Conservation (phyloP, 2,113 vertebrate genomes). For the Piprites chloris region DNA sequence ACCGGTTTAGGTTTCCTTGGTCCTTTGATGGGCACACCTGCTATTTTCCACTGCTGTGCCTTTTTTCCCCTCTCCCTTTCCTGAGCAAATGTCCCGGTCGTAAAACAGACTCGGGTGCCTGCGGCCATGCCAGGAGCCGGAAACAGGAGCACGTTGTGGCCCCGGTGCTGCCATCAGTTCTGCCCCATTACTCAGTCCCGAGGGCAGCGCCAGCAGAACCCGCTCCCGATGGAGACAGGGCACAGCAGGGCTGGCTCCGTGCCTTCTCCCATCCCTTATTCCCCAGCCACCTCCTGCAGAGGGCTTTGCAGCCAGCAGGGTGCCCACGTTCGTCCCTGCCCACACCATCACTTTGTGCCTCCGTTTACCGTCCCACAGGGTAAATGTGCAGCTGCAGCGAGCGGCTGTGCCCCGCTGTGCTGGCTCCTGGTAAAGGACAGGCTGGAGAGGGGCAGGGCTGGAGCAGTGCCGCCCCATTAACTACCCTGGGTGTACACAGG, state of each 20-base stretch:
- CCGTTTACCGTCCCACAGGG: not conserved
- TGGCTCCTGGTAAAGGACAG: not conserved
- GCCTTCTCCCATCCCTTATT: not conserved
- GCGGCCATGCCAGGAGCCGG: not conserved
- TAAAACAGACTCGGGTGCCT: not conserved
- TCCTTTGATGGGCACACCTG: not conserved
- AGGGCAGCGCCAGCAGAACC: not conserved
- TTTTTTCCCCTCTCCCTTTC: not conserved
- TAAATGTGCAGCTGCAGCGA: not conserved
- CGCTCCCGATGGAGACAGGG: not conserved
- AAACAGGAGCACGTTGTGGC: not conserved
- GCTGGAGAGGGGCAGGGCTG: not conserved
- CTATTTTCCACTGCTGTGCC: constrained; percentile 12
- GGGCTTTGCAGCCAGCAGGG: not conserved
- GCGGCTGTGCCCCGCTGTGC: not conserved
- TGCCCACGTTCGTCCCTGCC: rapidly evolving
- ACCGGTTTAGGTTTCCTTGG: not conserved
- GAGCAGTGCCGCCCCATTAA: constrained; percentile 56
- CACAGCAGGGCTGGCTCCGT: not conserved
- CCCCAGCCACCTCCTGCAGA: rapidly evolving
- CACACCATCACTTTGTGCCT: not conserved
- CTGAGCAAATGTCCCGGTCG: not conserved
- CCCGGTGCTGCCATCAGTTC: not conserved
- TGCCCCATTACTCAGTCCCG: not conserved
- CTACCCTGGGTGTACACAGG: constrained; percentile 16